Conservation (phyloP, 2,888 invertebrate genomes). For the Microchrysa polita region DNA sequence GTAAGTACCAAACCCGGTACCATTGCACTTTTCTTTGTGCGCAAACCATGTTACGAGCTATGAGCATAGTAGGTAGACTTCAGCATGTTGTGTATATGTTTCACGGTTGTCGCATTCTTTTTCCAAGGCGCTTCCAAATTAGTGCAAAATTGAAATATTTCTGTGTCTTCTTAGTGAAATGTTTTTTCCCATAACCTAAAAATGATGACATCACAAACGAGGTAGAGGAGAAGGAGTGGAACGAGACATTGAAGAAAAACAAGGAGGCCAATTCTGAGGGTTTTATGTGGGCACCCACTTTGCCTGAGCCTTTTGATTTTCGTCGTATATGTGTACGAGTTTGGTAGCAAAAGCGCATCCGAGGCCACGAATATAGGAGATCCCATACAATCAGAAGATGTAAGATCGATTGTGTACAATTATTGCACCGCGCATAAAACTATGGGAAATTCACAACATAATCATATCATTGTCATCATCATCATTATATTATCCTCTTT, state of each 20-base stretch:
- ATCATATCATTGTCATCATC: slow-evolving; percentile 37
- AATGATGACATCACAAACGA: slow-evolving; percentile 50
- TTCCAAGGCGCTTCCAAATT: slow-evolving; percentile 48
- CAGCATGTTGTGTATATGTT: slow-evolving; percentile 37
- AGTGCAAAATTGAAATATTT: slow-evolving; percentile 50
- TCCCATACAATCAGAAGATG: not conserved
- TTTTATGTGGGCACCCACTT: not conserved
- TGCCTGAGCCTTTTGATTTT: not conserved
- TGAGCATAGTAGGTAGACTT: not conserved
- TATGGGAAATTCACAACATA: slow-evolving; percentile 32
- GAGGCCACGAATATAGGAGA: not conserved
- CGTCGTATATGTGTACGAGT: not conserved
- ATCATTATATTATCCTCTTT: slow-evolving; percentile 40
- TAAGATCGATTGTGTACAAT: slow-evolving; percentile 29
- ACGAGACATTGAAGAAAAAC: slow-evolving; percentile 7
- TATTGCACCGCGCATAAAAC: slow-evolving; percentile 29
- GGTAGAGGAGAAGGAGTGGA: not conserved
- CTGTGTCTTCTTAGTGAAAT: slow-evolving; percentile 45
- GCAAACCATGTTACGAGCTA: not conserved
- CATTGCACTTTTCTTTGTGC: slow-evolving; percentile 2
- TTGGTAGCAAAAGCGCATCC: not conserved
- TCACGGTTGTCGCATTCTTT: slow-evolving; percentile 43
- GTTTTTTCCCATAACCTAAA: slow-evolving; percentile 50
- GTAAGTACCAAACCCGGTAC: not conserved
- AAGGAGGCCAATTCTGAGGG: not conserved